Evolutionary conservation across 2,113 vertebrate genomes (phyloP), one percentile per base, ranked within the genome.

Genomic region (Falcunculus frontatus): DNA sequence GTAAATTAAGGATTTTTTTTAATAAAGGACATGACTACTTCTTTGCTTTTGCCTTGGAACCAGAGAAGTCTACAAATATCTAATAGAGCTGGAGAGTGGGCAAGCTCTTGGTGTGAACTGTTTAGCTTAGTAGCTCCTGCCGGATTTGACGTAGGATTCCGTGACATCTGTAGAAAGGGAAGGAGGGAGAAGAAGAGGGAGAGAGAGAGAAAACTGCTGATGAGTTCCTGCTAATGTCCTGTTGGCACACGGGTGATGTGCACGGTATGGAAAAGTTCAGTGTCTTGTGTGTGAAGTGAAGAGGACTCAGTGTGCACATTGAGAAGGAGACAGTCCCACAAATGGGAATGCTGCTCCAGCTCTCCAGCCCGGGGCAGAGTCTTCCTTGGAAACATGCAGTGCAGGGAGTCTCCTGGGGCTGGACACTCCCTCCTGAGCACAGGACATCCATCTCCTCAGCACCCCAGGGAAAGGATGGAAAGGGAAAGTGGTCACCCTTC

Each of bases 41-140:
- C 29, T 84, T 92, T 75, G 72, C 12, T 89, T 84, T 91, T 89
- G 56, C 67, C 77, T 53, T 79, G 72, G 78, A 94, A 92, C 68
- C 49, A 74, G 88, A 92, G 60, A 83, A 84, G 42, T 78, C 90
- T 92, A 52, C 53, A 84, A 63, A 79, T n/a, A 17, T 17, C 7
- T 67, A 19, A 35, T 29, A 70, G 78, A 73, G 42, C 79, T 77
- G 76, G 78, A 84, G 82, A 55, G 23, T 4, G n/a, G 74, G 69
- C 84, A 47, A 67, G 64, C 37, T 89, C 69, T 84, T 88, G 4
- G 1, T 5, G 2, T 76, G 86, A 78, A 70, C 26, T 72, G 73
- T 75, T 68, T 88, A 89, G 78, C 8, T 1, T 33, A 67, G 56
- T 33, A 56, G 39, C 62, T 94, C 83, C 89, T 96, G 84, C 65